Base-by-base conservation (phyloP, 2,797 vertebrate species). In the Catostomus latipinnis region DNA sequence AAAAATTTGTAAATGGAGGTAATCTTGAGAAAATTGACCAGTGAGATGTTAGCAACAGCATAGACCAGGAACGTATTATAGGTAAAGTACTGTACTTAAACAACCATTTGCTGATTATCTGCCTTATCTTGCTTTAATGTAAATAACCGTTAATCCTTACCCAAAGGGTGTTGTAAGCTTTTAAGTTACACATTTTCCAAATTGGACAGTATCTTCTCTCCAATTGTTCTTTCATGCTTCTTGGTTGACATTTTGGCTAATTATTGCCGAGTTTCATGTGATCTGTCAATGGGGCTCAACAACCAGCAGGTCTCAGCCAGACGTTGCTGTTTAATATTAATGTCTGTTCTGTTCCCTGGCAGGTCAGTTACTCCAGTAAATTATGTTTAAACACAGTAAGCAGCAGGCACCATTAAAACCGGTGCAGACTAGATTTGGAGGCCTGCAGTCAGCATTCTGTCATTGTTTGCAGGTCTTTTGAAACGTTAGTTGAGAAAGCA, bases 401-500 rank as follows among this genome's bases (percentile, higher is more conserved):
- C 46, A 46, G 63, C 14, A 14, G 50, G 61, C 68, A 43, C 34
- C 7, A 13, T 45, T 43, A 45, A 49, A 78, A 57, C 81, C 43
- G 71, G 77, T 46, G 11, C 66, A 74, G 60, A 81, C 84, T 78
- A 56, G 81, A 80, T 84, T 73, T 62, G 6, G 54, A 54, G 34
- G 1, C 13, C n/a, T 53, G 18, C 57, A 67, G 34, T 58, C 6
- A 48, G 34, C 34, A 34, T 34, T 3, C 34, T 34, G 34, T 34
- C 34, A 34, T 34, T 6, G 22, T 62, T 62, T 10, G 60, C 11
- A 11, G 68, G 50, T 66, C 43, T 14, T 14, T 18, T 78, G 18
- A 49, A 65, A 68, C 18, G 43, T 52, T 57, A 34, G 16, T 45
- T 22, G 6, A 22, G 9, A 65, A 62, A 62, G 43, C 18, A 12